Conservation (phyloP, 2,113 vertebrate species). For the Ophthalmolycus amberensis region DNA sequence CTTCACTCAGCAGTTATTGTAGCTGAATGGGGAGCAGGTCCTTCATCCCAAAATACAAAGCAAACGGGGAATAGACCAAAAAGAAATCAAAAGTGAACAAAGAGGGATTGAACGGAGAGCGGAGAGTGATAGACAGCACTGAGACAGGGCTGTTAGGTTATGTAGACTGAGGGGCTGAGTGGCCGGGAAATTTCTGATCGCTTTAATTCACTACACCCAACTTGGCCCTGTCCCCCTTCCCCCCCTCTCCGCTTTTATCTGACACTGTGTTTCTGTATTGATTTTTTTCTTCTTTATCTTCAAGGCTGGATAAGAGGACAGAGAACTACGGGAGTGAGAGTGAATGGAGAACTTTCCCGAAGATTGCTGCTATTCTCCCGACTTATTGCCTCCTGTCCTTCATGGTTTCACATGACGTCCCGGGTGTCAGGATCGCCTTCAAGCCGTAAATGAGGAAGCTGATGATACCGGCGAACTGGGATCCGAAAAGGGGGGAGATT, state of each 20-base stretch:
- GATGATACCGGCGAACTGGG: constrained; percentile 78
- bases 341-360: constrained; percentile 94
- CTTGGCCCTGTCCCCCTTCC: constrained; percentile 82
- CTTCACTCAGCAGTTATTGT: constrained; percentile 72
- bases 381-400: constrained; percentile 96
- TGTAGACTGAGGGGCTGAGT: constrained; percentile 86
- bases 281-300: constrained; percentile 97
- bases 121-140: constrained; percentile 85
- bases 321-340: constrained; percentile 88
- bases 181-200: constrained; percentile 94
- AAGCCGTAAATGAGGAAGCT: constrained; percentile 88
- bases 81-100: constrained; percentile 84
- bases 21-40: constrained; percentile 63
- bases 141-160: constrained; percentile 91
- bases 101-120: constrained; percentile 54
- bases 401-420: constrained; percentile 91
- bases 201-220: constrained; percentile 94
- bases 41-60: constrained; percentile 78
- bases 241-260: constrained; percentile 91
- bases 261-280: constrained; percentile 94
- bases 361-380: constrained; percentile 92
- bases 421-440: constrained; percentile 88
- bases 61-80: constrained; percentile 51
- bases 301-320: constrained; percentile 95
- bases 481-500: constrained; percentile 59